Percentiles rank a stretch among this genome's conserved stretches.
Conservation (phyloP, 2,113 vertebrate species). For the Regulus satrapa region DNA sequence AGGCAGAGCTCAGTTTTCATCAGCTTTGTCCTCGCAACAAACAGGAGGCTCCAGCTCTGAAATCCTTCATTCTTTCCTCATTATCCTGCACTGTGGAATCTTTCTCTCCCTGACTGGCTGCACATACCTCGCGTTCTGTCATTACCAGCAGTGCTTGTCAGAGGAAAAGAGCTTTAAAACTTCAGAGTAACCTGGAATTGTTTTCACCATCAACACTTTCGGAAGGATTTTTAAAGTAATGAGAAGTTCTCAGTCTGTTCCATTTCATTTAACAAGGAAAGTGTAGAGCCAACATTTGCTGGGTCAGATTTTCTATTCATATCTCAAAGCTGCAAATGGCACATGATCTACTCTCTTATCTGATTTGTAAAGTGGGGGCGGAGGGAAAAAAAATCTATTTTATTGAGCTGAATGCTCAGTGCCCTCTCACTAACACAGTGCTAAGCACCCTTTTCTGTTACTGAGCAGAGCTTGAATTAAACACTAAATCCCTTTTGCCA, state of each 20-base stretch:
- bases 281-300: background rate
- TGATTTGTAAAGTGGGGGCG: slow-evolving; percentile 40
- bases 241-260: background rate
- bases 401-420: slow-evolving; percentile 35
- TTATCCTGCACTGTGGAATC: background rate
- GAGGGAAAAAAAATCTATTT: slow-evolving; percentile 8
- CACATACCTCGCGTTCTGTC: background rate
- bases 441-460: slow-evolving; percentile 33
- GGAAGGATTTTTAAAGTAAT: background rate
- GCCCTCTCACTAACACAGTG: slow-evolving; percentile 34
- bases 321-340: slow-evolving; percentile 39
- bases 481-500: slow-evolving; percentile 40
- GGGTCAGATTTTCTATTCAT: slow-evolving; percentile 7
- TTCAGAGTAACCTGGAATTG: background rate
- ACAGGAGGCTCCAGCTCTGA: background rate
- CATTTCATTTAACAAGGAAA: slow-evolving; percentile 5
- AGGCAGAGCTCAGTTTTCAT: background rate
- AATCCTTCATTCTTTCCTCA: background rate
- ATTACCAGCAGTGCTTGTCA: background rate
- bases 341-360: slow-evolving; percentile 36
- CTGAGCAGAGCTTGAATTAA: slow-evolving; percentile 46
- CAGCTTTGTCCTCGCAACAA: background rate
- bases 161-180: background rate
- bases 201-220: background rate
- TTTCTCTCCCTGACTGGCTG: background rate